Evolutionary conservation across 2,888 invertebrate species (phyloP).

Genomic region (Neocrepidodera transversa): DNA sequence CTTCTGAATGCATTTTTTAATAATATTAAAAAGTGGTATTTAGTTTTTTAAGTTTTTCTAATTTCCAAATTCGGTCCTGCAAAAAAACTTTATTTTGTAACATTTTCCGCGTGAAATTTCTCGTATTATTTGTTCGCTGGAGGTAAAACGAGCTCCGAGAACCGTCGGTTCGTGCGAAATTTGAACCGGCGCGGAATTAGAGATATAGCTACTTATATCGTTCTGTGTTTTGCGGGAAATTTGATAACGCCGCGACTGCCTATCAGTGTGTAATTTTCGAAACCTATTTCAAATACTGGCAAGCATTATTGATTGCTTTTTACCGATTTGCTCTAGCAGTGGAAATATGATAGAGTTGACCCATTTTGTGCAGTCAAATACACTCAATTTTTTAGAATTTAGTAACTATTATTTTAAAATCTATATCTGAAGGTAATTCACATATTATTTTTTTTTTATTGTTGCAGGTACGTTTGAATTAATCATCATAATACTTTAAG

Average conservation of each 20-base stretch:
- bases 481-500: too few species aligned
- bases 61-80: slow-evolving; percentile 3
- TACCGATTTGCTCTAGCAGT: not conserved
- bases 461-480: too few species aligned
- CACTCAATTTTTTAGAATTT: too few species aligned
- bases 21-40: too few species aligned
- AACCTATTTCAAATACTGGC: not conserved
- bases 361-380: too few species aligned
- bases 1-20: too few species aligned
- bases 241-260: not conserved
- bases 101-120: slow-evolving; percentile 1
- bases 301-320: not conserved
- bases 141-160: slow-evolving; percentile 9
- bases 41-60: too few species aligned
- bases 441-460: too few species aligned
- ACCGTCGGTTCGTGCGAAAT: slow-evolving; percentile 5
- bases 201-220: slow-evolving; percentile 8
- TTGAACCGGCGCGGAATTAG: slow-evolving; percentile 9
- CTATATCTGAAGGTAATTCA: too few species aligned
- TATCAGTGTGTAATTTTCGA: not conserved
- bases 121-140: slow-evolving; percentile 3
- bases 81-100: not conserved
- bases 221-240: not conserved
- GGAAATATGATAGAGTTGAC: not conserved
- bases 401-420: too few species aligned